phyloP scores from a whole-genome alignment of 2,888 invertebrate species.

The Acanthoscelides obtectus region DNA sequence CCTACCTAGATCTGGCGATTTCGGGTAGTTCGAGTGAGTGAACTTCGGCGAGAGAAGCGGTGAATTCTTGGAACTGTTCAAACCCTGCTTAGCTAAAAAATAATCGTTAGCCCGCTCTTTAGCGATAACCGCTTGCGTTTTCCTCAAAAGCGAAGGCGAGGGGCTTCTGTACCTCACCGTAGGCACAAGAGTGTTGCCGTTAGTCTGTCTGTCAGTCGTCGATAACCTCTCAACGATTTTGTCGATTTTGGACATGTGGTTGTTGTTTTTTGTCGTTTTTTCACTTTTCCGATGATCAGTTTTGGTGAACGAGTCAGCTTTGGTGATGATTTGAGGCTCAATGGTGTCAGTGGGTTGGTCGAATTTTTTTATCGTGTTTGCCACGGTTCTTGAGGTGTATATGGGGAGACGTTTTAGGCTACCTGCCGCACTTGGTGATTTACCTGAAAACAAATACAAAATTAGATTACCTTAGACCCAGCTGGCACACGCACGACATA shows the following conservation, averaged over 20 bases:
- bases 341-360: slow-evolving; percentile 23
- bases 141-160: slow-evolving; percentile 46
- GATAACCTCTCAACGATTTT: slow-evolving; percentile 26
- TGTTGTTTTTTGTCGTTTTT: not conserved
- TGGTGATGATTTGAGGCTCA: slow-evolving; percentile 3
- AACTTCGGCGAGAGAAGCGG: slow-evolving; percentile 10
- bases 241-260: slow-evolving; percentile 14
- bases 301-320: slow-evolving; percentile 1
- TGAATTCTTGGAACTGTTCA: slow-evolving; percentile 9
- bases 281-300: not conserved
- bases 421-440: slow-evolving; percentile 36
- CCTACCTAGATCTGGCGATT: slow-evolving; percentile 25
- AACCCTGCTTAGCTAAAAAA: slow-evolving; percentile 22
- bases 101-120: slow-evolving; percentile 45
- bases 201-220: slow-evolving; percentile 4
- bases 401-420: slow-evolving; percentile 39
- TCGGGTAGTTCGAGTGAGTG: slow-evolving; percentile 14
- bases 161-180: slow-evolving; percentile 44
- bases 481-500: too few species aligned
- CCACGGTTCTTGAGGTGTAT: slow-evolving; percentile 38
- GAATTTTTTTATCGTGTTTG: slow-evolving; percentile 43
- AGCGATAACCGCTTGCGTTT: slow-evolving; percentile 48
- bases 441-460: slow-evolving; percentile 29
- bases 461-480: too few species aligned
- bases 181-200: not conserved